Evolutionary conservation across 2,113 vertebrate genomes (phyloP), one percentile per base, ranked within the genome.

Genomic region (Mormyrus iriodes): DNA sequence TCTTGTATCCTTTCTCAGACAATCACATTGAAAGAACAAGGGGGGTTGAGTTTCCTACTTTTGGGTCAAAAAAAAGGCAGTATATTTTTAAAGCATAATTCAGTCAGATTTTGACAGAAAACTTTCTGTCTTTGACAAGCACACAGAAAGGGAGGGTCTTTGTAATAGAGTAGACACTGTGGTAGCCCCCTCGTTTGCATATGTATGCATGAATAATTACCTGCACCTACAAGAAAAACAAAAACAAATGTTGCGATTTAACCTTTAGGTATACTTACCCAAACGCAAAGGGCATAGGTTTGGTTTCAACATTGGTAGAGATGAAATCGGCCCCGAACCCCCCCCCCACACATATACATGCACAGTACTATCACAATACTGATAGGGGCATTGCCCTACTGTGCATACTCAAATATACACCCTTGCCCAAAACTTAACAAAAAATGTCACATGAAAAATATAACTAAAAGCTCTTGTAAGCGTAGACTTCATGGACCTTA

Each of bases 161-260:
- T 89, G 90, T 90, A 90, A 92, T 90, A 92, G 90, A 91, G 92
- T 39, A 91, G 91, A 91, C 79, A 8, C 90, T 46, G 91, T 76
- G 85, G 91, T 88, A 89, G 86, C 88, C 91, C 89, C 90, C 83
- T 90, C 87, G 83, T 84, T 94, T 88, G 52, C 90, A 94, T 91
- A 89, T 88, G 73, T 42, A 85, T 88, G 79, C 83, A 88, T 65
- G 61, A 93, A 89, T 89, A 92, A 89, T 88, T 93, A 69, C 53
- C 89, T 87, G 55, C 0, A 4, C 87, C 44, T 52, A 91, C 91
- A 88, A 42, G 90, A 88, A 87, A 89, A 88, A 91, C 90, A 90
- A 90, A 93, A 90, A 89, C 53, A 92, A 91, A 91, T 91, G 89
- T 89, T 90, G 91, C 49, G 85, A 87, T 88, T 91, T 79, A 90